Evolutionary conservation across 2,797 vertebrate genomes (phyloP).

Genomic region (Hippocampus kuda): DNA sequence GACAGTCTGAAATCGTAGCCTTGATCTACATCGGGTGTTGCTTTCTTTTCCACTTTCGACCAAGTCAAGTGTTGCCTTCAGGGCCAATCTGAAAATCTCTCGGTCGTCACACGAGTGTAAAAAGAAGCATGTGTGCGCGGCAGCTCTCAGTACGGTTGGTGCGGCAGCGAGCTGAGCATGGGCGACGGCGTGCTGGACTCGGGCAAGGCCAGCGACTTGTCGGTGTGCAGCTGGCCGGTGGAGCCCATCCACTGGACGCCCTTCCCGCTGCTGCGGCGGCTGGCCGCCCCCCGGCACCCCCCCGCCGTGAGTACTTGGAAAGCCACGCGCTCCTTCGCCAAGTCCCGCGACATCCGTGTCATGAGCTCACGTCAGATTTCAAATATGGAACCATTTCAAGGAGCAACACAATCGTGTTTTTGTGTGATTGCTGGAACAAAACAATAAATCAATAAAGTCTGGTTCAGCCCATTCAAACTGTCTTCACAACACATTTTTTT

Average conservation of each 20-base stretch:
- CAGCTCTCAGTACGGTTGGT: slow-evolving; percentile 74
- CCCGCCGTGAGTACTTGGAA: not conserved
- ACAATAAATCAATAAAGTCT: too few relatives aligned
- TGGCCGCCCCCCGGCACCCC: slow-evolving; percentile 33
- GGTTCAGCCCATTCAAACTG: too few relatives aligned
- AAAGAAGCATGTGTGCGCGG: not conserved
- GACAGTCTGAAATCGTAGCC: not conserved
- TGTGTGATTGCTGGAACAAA: too few relatives aligned
- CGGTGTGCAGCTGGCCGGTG: slow-evolving; percentile 81
- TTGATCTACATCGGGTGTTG: too few relatives aligned
- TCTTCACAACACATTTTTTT: too few relatives aligned
- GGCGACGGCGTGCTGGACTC: slow-evolving; percentile 81
- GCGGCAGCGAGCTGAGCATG: slow-evolving; percentile 73
- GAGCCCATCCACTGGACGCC: slow-evolving; percentile 83
- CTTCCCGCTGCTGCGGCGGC: slow-evolving; percentile 75
- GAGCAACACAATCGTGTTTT: too few relatives aligned
- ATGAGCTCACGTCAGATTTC: too few relatives aligned
- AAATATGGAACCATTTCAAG: too few relatives aligned
- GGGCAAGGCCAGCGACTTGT: slow-evolving; percentile 82
- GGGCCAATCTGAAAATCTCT: too few relatives aligned
- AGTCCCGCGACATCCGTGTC: too few relatives aligned
- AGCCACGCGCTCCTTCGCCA: slow-evolving; percentile 4
- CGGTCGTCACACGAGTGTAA: too few relatives aligned
- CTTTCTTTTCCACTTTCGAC: too few relatives aligned
- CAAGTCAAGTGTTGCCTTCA: not conserved